Percentiles rank a stretch among this genome's conserved stretches.
Evolutionary conservation across 92 coral and sea anemone genomes (phyloP).

Genomic region (Porites divaricata): DNA sequence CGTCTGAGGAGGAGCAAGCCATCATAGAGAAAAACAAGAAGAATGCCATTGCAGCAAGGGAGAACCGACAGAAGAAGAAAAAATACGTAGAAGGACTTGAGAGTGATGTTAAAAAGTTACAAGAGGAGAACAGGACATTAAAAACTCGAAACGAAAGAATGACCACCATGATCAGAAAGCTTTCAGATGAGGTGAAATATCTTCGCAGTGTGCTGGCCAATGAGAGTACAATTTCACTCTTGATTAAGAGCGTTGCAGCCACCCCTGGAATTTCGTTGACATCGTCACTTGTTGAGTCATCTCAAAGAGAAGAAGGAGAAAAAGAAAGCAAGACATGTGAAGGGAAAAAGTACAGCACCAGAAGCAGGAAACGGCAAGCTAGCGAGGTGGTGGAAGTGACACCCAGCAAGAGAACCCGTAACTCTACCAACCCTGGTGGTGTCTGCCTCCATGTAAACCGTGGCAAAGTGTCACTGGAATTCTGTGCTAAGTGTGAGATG

Average conservation of each 20-base stretch:
- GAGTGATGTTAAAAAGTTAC: slow-evolving; percentile 62
- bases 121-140: slow-evolving; percentile 65
- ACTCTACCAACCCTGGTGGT: slow-evolving; percentile 64
- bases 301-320: slow-evolving; percentile 8
- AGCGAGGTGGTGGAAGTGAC: background rate
- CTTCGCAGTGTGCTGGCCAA: slow-evolving; percentile 85
- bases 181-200: slow-evolving; percentile 82
- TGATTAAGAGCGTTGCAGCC: slow-evolving; percentile 77
- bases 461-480: slow-evolving; percentile 90
- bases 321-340: slow-evolving; percentile 2
- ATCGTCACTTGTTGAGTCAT: slow-evolving; percentile 66
- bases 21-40: slow-evolving; percentile 64
- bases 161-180: slow-evolving; percentile 51
- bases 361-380: slow-evolving; percentile 47
- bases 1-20: slow-evolving; percentile 49
- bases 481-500: slow-evolving; percentile 85
- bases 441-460: slow-evolving; percentile 92
- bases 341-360: slow-evolving; percentile 36
- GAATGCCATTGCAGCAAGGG: slow-evolving; percentile 93
- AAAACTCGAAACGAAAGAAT: slow-evolving; percentile 53
- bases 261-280: slow-evolving; percentile 89
- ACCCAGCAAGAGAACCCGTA: slow-evolving; percentile 29
- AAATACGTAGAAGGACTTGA: slow-evolving; percentile 81
- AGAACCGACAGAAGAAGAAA: slow-evolving; percentile 91
- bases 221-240: slow-evolving; percentile 85